Conservation (phyloP, 2,888 invertebrate species). For the Harpalus rubripes region DNA sequence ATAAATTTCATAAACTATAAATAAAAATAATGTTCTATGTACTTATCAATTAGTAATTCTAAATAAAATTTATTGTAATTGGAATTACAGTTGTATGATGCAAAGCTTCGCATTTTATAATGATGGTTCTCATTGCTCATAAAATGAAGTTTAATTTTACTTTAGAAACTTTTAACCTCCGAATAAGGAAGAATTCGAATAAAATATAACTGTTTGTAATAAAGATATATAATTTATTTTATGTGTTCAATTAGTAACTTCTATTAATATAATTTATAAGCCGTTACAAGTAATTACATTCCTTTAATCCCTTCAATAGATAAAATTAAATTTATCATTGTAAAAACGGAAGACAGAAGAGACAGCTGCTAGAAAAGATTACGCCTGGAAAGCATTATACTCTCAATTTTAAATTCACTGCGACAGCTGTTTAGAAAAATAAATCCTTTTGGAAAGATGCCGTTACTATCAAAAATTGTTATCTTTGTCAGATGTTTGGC, state of each 20-base stretch:
- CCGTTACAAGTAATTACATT: neutral
- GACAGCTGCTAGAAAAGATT: neutral
- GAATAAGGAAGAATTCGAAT: too few relatives aligned
- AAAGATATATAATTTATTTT: neutral
- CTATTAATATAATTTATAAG: neutral
- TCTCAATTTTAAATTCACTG: neutral
- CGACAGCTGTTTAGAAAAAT: neutral
- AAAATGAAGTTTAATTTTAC: too few relatives aligned
- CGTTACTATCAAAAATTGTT: neutral
- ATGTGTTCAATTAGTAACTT: neutral
- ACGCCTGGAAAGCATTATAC: neutral
- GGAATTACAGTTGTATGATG: too few relatives aligned
- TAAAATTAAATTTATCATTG: neutral
- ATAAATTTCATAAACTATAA: too few relatives aligned
- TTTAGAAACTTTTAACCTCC: too few relatives aligned
- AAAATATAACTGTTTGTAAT: neutral
- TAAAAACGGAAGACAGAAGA: neutral
- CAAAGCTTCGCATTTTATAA: too few relatives aligned
- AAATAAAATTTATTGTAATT: too few relatives aligned
- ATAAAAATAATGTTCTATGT: too few relatives aligned
- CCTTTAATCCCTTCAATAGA: neutral
- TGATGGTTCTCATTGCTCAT: too few relatives aligned
- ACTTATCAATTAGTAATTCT: too few relatives aligned
- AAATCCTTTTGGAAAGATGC: neutral
- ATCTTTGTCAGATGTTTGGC: slow-evolving; percentile 1